Percentiles rank a stretch among this genome's conserved stretches.
These are phyloP conservation scores for Lymantria dispar DNA, from an alignment of 2,888 invertebrate species.

Conservation along the genomic window DNA sequence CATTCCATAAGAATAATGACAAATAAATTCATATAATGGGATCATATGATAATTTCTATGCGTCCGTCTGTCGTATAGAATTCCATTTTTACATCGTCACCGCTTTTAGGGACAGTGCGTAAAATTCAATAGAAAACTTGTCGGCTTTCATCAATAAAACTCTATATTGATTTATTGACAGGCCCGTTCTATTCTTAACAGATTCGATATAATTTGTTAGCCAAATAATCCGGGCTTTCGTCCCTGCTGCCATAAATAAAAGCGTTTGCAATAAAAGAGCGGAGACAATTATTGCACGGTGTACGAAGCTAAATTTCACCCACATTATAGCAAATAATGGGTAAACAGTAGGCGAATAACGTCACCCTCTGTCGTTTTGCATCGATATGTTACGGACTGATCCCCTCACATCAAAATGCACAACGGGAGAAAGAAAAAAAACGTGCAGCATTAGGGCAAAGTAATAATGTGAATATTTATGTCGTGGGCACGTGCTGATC, in stretches of 20 bases:
- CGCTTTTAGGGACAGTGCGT: slow-evolving; percentile 40
- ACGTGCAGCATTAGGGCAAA: slow-evolving; percentile 56
- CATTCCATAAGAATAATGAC: too few species aligned
- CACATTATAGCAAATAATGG: slow-evolving; percentile 80
- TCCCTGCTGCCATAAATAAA: slow-evolving; percentile 46
- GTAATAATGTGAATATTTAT: slow-evolving; percentile 80
- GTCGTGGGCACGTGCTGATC: slow-evolving; percentile 75
- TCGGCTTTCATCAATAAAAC: slow-evolving; percentile 73
- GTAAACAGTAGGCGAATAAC: slow-evolving; percentile 69
- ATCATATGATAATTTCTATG: neutral
- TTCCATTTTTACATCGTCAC: slow-evolving; percentile 36
- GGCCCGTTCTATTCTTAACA: slow-evolving; percentile 73
- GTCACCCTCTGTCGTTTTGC: slow-evolving; percentile 64
- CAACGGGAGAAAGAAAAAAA: slow-evolving; percentile 72
- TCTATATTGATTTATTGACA: slow-evolving; percentile 75
- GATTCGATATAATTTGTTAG: slow-evolving; percentile 80
- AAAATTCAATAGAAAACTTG: slow-evolving; percentile 50
- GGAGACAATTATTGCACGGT: slow-evolving; percentile 71
- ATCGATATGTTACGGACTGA: slow-evolving; percentile 73
- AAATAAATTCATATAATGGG: too few species aligned
- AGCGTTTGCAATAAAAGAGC: slow-evolving; percentile 63
- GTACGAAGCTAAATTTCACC: slow-evolving; percentile 77
- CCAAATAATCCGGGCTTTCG: slow-evolving; percentile 80
- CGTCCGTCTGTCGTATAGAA: neutral
- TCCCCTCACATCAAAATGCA: slow-evolving; percentile 77